Evolutionary conservation across 2,797 vertebrate genomes (phyloP), one percentile per base, ranked within the genome.

Genomic region (Clarias platycephalus): DNA sequence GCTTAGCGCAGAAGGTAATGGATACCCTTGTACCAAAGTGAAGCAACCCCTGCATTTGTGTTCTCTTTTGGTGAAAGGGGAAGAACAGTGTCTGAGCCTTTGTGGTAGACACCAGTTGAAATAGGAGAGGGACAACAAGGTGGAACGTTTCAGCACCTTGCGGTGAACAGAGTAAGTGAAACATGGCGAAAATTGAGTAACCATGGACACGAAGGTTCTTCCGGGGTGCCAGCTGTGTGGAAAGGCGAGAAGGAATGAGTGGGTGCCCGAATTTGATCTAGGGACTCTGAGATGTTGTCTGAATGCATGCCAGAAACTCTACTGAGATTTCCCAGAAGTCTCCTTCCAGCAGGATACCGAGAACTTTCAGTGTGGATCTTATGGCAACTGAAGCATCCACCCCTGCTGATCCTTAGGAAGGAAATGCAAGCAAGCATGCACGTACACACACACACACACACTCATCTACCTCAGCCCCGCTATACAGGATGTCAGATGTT

Each of bases 1-100:
- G 91, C 92, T 90, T 87, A 90, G 90, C 82, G 90, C 93, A 91
- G 91, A 92, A 93, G 90, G 94, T 95, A 94, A 95, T 93, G 90
- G 94, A 95, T 94, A 94, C 85, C 91, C 92, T 93, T 94, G 91
- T 91, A 90, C 91, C 89, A 90, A 90, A 92, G 90, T 91, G 92
- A 93, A 92, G 89, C 85, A 92, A 92, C 92, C 88, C 91, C 89
- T 89, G 87, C 91, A 89, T 92, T 94, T 93, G 78, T 66, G 91
- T 91, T 87, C 91, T 92, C 84, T 87, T 88, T 83, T 62, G 49
- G 40, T 81, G 18, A 87, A 90, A 90, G 91, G 75, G 91, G 89
- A 91, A 93, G 86, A 94, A 93, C 91, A 93, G 91, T 93, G 91
- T 88, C 90, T 81, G 87, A 91, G 28, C 64, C 24, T 62, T 62